A percentile compares a stretch with the other conserved stretches of the same genome.
phyloP scores from a whole-genome alignment of 1,140 invertebrate genomes.

The Orius laevigatus region DNA sequence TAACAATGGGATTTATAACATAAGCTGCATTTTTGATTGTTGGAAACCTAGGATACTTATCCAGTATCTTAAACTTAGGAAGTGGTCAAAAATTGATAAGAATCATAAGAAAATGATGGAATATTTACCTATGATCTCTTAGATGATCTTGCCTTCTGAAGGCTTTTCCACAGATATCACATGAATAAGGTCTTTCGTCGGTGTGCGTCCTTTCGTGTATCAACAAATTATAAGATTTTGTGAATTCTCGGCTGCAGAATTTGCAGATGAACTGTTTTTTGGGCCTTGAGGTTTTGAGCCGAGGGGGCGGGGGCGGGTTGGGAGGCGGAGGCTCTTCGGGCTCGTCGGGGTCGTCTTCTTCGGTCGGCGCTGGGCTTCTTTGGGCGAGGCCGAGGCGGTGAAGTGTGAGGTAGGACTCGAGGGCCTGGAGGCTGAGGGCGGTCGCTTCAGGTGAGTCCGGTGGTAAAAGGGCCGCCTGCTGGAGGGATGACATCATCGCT shows the following conservation, averaged over 20 bases:
- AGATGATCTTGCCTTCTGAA: slow-evolving; percentile 39
- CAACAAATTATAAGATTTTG: slow-evolving; percentile 93
- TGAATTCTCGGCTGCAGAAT: slow-evolving; percentile 92
- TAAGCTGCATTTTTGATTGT: no score
- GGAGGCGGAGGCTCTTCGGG: slow-evolving; percentile 17
- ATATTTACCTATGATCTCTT: slow-evolving; percentile 29
- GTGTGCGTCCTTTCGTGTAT: slow-evolving; percentile 97
- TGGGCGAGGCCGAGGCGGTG: slow-evolving; percentile 39
- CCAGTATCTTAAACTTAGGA: no score
- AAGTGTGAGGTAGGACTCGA: slow-evolving; percentile 65
- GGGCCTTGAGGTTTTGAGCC: slow-evolving; percentile 35
- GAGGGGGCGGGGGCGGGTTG: slow-evolving; percentile 21
- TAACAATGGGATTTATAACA: no score
- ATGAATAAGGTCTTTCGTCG: slow-evolving; percentile 93
- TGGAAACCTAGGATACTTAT: no score
- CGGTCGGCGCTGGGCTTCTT: slow-evolving; percentile 34
- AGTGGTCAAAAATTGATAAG: no score
- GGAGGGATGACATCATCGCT: slow-evolving; percentile 55
- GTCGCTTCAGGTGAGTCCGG: slow-evolving; percentile 60
- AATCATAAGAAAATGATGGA: background rate
- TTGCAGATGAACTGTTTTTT: slow-evolving; percentile 71
- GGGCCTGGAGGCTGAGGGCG: slow-evolving; percentile 60
- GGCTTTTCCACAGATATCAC: slow-evolving; percentile 82
- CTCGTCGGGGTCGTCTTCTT: slow-evolving; percentile 22
- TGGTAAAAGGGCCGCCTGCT: slow-evolving; percentile 55